Base-by-base conservation (phyloP, 2,113 vertebrate species). In the Passer montanus region DNA sequence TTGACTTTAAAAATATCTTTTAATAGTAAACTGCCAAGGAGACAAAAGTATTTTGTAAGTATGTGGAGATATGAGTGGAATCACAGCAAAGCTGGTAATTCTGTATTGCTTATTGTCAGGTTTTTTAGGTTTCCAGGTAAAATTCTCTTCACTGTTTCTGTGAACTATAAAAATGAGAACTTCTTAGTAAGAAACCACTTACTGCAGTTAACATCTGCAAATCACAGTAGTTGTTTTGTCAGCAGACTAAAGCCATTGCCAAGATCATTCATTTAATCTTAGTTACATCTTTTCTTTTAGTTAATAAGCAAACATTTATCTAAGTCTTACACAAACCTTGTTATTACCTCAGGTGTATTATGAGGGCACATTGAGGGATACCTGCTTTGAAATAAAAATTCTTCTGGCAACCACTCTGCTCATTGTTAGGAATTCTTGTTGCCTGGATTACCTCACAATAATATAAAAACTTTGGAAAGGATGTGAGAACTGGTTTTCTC, bases 51-150 rank as follows among this genome's bases (percentile, higher is more conserved):
- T 79, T 93, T 79, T 79, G 6, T 73, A 31, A 92, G 50, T 58
- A 0, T 73, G 6, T 49, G 15, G n/a, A 82, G 22, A 46, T 75
- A 53, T 0, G 3, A 46, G 44, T 53, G 41, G 1, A 2, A 43
- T 68, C 16, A 53, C 16, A 62, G 12, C 43, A 83, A n/a, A 76
- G 14, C 49, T 81, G 55, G 13, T 47, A 70, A 37, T 81, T 62
- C 31, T 82, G 43, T 58, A 24, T 68, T 33, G 21, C 13, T n/a
- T 81, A 35, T 15, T 64, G 35, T 46, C 28, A 73, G 11, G 0
- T 24, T 62, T 84, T 52, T 70, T 49, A 75, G 60, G 17, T 78
- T 11, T 87, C 15, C 22, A 52, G 15, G 19, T 79, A 56, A 49
- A 78, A 59, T 67, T 84, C 31, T 74, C 27, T 73, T 46, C 3